These are phyloP conservation scores for Netelia virgata DNA, from an alignment of 2,888 invertebrate species.

Conservation along the genomic window DNA sequence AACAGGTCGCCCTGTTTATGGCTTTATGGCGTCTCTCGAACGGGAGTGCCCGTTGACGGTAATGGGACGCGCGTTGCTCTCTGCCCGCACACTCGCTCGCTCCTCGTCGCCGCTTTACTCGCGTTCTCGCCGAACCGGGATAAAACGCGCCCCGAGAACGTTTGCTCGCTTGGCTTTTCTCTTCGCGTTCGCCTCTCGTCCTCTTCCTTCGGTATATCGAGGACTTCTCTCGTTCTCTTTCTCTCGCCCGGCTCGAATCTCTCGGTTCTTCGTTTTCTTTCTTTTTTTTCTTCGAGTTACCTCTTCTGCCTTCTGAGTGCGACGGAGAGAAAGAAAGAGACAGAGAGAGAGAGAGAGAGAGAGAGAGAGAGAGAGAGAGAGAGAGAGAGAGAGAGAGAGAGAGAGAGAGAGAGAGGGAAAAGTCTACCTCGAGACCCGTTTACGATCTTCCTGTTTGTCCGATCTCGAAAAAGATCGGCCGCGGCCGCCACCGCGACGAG, in stretches of 20 bases:
- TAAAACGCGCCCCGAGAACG: constrained; percentile 49
- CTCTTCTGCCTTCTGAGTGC: constrained; percentile 2
- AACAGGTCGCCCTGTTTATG: constrained; percentile 76
- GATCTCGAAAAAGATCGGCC: constrained; percentile 58
- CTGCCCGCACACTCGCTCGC: constrained; percentile 33
- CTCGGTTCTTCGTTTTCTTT: constrained; percentile 35
- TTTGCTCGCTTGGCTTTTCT: constrained; percentile 36
- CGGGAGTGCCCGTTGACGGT: constrained; percentile 74
- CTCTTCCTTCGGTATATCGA: not conserved
- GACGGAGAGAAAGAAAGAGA: constrained; percentile 19
- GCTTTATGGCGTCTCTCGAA: constrained; percentile 74
- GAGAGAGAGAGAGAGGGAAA: constrained; percentile 27
- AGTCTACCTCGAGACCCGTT: constrained; percentile 59
- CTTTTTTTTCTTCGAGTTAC: not conserved
- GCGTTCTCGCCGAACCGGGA: constrained; percentile 57
- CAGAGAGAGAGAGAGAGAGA: constrained; percentile 25
- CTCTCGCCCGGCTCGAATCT: not conserved
- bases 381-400: constrained; percentile 6
- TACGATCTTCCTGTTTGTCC: constrained; percentile 71
- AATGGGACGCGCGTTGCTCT: constrained; percentile 68
- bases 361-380: constrained; percentile 29
- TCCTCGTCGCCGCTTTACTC: not conserved
- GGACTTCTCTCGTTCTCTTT: not conserved
- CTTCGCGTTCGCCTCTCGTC: constrained; percentile 31
- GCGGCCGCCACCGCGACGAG: constrained; percentile 10